Conservation (phyloP, 2,797 vertebrate genomes). For the Phoebastria nigripes region DNA sequence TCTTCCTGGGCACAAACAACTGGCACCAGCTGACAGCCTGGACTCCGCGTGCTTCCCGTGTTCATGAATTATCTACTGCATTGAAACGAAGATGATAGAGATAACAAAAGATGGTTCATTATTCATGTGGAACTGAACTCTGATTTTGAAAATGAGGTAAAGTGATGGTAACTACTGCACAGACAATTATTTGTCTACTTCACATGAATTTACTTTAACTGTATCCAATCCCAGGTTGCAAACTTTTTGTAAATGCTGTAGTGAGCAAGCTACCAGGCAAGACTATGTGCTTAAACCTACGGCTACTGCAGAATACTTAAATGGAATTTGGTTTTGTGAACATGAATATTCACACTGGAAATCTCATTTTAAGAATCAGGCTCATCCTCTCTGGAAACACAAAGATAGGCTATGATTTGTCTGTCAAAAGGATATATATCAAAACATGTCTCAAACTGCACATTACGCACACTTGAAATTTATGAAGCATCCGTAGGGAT, state of each 20-base stretch:
- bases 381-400: background rate
- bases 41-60: fast-evolving
- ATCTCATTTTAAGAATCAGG: background rate
- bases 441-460: conserved; percentile 9
- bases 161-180: background rate
- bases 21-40: background rate
- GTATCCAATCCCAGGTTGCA: background rate
- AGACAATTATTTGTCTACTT: background rate
- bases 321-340: background rate
- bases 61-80: background rate
- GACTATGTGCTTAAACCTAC: background rate
- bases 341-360: background rate
- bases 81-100: background rate
- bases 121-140: background rate
- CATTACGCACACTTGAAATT: conserved; percentile 27
- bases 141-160: background rate
- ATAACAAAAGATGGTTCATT: background rate
- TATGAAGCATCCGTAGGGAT: background rate
- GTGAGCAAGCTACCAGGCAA: background rate
- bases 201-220: background rate
- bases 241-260: background rate
- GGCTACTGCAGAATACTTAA: background rate
- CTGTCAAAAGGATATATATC: conserved; percentile 8
- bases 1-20: background rate
- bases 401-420: conserved; percentile 1